Evolutionary conservation across 2,797 vertebrate species (phyloP).

Genomic region (Manis javanica): DNA sequence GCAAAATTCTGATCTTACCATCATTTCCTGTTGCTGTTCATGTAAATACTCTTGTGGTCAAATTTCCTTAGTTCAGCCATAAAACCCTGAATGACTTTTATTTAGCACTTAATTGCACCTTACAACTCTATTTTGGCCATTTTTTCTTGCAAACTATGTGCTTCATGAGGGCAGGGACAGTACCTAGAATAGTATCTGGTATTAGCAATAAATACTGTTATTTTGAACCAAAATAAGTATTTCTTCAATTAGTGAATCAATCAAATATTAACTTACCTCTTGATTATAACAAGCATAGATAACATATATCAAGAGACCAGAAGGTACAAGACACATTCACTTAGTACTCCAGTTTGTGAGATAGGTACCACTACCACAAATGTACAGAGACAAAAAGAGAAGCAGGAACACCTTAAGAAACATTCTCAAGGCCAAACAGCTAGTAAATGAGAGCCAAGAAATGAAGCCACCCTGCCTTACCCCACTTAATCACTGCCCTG

Average conservation of each 20-base stretch:
- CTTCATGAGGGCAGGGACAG: not conserved
- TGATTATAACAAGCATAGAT: not conserved
- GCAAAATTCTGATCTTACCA: not conserved
- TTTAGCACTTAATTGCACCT: not conserved
- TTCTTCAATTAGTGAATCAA: constrained; percentile 20
- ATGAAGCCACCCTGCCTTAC: not conserved
- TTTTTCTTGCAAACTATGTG: not conserved
- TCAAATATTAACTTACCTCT: not conserved
- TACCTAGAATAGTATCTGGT: not conserved
- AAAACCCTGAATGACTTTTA: not conserved
- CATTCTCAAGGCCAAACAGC: not conserved
- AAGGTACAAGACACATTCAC: not conserved
- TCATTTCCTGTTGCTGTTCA: not conserved
- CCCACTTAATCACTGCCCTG: not conserved
- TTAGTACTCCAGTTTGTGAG: not conserved
- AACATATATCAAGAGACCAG: not conserved
- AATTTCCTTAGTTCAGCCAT: constrained; percentile 18
- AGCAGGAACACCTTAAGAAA: not conserved
- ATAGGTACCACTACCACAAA: not conserved
- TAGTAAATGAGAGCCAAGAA: not conserved
- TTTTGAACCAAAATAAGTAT: not conserved
- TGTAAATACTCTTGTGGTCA: not conserved
- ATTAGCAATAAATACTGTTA: not conserved
- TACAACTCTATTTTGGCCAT: not conserved
- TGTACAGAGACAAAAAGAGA: not conserved